Evolutionary conservation across 2,888 invertebrate species (phyloP).

Genomic region (Drosophila koepferae): DNA sequence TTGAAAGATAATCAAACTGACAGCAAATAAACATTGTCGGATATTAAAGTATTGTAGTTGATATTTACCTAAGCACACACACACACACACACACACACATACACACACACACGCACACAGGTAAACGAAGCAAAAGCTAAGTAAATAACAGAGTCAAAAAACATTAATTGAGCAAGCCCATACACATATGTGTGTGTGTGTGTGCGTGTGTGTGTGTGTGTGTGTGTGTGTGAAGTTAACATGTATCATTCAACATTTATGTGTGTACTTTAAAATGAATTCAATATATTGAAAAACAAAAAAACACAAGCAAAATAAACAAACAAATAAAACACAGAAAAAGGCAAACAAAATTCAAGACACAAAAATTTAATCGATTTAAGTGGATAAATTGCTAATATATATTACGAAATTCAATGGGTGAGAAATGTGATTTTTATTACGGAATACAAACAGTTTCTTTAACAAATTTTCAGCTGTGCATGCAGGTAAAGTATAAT

Average conservation of each 20-base stretch:
- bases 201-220: slow-evolving; percentile 3
- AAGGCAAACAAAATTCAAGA: slow-evolving; percentile 31
- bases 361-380: slow-evolving; percentile 71
- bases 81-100: slow-evolving; percentile 39
- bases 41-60: slow-evolving; percentile 78
- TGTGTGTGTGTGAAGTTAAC: slow-evolving; percentile 26
- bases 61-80: slow-evolving; percentile 55
- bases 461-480: not conserved
- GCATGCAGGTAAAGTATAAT: not conserved
- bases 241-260: slow-evolving; percentile 62
- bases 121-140: slow-evolving; percentile 36
- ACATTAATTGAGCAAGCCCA: slow-evolving; percentile 41
- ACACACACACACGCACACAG: slow-evolving; percentile 38
- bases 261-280: slow-evolving; percentile 69
- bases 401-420: slow-evolving; percentile 66
- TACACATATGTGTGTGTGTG: no score
- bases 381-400: slow-evolving; percentile 77
- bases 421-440: slow-evolving; percentile 20
- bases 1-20: slow-evolving; percentile 24
- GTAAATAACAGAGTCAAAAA: not conserved
- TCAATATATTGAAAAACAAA: slow-evolving; percentile 45
- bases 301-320: slow-evolving; percentile 28
- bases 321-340: slow-evolving; percentile 3
- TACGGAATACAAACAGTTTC: not conserved
- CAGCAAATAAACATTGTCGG: slow-evolving; percentile 59